Evolutionary conservation across 2,797 vertebrate genomes (phyloP).

Genomic region (Eleutherodactylus coqui): DNA sequence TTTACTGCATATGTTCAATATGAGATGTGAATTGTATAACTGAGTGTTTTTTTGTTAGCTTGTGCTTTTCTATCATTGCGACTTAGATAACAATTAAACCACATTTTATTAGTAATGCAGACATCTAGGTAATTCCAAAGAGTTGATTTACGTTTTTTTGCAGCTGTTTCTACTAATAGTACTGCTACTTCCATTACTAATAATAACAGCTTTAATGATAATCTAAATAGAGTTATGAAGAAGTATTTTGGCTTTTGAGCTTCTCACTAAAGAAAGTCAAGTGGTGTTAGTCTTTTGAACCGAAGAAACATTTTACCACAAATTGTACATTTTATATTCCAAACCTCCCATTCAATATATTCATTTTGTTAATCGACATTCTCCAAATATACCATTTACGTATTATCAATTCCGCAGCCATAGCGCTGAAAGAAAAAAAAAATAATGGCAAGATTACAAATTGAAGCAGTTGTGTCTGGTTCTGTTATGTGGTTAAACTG

Average conservation of each 20-base stretch:
- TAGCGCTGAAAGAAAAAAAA: background rate
- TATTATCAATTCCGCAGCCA: conserved; percentile 30
- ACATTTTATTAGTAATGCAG: no score
- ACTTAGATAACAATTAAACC: no score
- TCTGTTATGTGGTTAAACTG: conserved; percentile 69
- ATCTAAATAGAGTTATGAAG: background rate
- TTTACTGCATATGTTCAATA: no score
- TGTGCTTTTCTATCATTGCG: no score
- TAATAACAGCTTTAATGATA: background rate
- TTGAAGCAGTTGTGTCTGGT: conserved; percentile 63
- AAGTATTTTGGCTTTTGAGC: background rate
- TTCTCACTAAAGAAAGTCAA: background rate
- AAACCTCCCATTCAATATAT: background rate
- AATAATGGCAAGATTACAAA: conserved; percentile 7
- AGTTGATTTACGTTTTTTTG: no score
- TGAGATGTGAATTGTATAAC: no score
- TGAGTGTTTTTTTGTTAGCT: no score
- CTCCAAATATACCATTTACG: background rate
- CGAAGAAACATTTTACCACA: background rate
- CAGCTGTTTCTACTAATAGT: no score
- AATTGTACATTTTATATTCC: background rate
- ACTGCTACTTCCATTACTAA: no score
- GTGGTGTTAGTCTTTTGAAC: background rate
- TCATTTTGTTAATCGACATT: background rate
- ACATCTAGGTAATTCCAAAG: no score